These are phyloP conservation scores for Phortica magna DNA, from an alignment of 2,888 invertebrate genomes.

Conservation along the genomic window DNA sequence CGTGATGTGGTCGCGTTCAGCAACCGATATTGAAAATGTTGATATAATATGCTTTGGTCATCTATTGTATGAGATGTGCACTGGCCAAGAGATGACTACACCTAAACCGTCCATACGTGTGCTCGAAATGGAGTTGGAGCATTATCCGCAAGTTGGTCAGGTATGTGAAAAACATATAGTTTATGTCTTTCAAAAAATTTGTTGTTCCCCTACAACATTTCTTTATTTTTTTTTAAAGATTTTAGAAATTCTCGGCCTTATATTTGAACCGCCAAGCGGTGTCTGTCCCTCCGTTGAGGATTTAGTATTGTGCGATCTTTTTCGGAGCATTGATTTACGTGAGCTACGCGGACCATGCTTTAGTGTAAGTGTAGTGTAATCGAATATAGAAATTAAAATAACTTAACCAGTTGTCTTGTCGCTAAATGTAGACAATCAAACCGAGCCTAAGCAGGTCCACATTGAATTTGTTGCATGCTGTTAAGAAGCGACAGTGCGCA, in stretches of 20 bases:
- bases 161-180: conserved; percentile 37
- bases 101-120: conserved; percentile 87
- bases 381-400: not conserved
- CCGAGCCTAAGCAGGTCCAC: conserved; percentile 78
- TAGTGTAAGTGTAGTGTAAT: conserved; percentile 80
- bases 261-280: conserved; percentile 84
- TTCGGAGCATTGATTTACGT: conserved; percentile 91
- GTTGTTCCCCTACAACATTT: not conserved
- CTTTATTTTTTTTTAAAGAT: conserved; percentile 79
- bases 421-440: conserved; percentile 75
- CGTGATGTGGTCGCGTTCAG: conserved; percentile 79
- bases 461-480: conserved; percentile 76
- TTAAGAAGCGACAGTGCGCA: conserved; percentile 77
- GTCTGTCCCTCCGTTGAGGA: conserved; percentile 88
- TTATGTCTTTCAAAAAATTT: not conserved
- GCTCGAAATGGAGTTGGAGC: conserved; percentile 83
- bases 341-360: conserved; percentile 91
- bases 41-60: conserved; percentile 88
- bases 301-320: conserved; percentile 89
- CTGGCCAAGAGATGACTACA: conserved; percentile 88
- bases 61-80: conserved; percentile 94
- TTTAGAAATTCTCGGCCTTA: conserved; percentile 86
- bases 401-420: no score
- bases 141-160: conserved; percentile 84
- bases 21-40: conserved; percentile 79